Base-by-base conservation (phyloP, 2,888 invertebrate genomes). In the Cephus pygmeus region DNA sequence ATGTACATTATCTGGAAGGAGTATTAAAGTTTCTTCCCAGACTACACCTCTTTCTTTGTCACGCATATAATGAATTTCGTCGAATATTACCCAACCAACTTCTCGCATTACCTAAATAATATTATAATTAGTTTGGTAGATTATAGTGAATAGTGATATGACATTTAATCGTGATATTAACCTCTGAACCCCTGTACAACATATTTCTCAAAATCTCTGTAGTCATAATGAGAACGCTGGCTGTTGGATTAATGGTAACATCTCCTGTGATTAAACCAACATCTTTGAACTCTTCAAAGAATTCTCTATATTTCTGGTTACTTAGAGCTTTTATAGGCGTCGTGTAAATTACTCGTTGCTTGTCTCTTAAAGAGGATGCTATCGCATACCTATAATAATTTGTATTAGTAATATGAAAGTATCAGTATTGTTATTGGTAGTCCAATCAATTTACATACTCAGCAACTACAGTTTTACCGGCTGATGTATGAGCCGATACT, bases 31-130 rank as follows among this genome's bases (percentile, higher is more conserved):
- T 93, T 99, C 99, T 93, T 99, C 98, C 99, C 99, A 99, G 1
- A 99, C 99, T 12, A 99, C 99, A 76, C 99, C 99, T 89, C 99
- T 94, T 91, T 99, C 99, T 92, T 99, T 99, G 91, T 99, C 99
- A 87, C 99, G 95, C 99, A 99, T 99, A 91, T 99, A 99, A 92
- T 99, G 99, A 87, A 99, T 99, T 93, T 99, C 99, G 91, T 99
- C 99, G 92, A 99, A 99, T 77, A 99, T 94, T 1, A 99, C 99
- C 99, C 99, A 99, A 75, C 99, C 99, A 0, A 99, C 99, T 94
- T 99, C 99, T 80, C 99, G 94, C 97, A 99, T 99, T 34, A 99
- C 88, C 90, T 91, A 76, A 69, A 82, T 56, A 56, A 56, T 56
- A 56, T 56, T 56, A 56, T 56, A 56, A 6, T 56, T 56, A 56